A percentile compares a stretch with the other conserved stretches of the same genome.
phyloP scores from a whole-genome alignment of 2,113 vertebrate species.

The Nibea coibor region DNA sequence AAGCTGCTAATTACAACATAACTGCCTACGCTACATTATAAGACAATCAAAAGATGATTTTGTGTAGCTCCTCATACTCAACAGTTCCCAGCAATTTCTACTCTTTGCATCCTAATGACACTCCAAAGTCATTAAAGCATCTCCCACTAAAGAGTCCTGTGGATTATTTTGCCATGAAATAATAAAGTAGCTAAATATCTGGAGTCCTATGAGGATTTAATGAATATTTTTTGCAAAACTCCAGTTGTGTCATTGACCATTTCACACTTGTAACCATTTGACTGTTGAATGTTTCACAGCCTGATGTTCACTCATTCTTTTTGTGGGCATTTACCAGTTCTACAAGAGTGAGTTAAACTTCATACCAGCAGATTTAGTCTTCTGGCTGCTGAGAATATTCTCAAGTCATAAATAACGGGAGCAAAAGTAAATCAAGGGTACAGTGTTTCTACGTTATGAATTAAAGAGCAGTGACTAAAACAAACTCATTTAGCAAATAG shows the following conservation, averaged over 20 bases:
- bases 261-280: conserved; percentile 39
- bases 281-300: conserved; percentile 28
- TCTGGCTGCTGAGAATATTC: neutral
- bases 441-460: conserved; percentile 9
- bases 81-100: conserved; percentile 46
- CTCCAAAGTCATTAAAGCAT: conserved; percentile 61
- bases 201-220: conserved; percentile 39
- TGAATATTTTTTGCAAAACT: conserved; percentile 40
- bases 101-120: conserved; percentile 60
- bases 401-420: conserved; percentile 7
- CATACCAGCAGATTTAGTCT: neutral
- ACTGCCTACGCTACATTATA: conserved; percentile 60
- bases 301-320: conserved; percentile 21
- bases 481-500: conserved; percentile 49
- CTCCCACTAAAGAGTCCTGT: conserved; percentile 53
- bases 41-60: conserved; percentile 70
- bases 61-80: conserved; percentile 48
- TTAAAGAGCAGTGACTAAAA: conserved; percentile 37
- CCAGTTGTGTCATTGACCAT: conserved; percentile 53
- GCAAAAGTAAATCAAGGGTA: conserved; percentile 29
- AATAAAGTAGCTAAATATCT: conserved; percentile 54
- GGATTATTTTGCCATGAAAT: conserved; percentile 52
- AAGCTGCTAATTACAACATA: conserved; percentile 59
- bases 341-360: conserved; percentile 39
- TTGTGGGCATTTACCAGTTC: conserved; percentile 11